A percentile compares a stretch with the other conserved stretches of the same genome.
These are phyloP conservation scores for Diadromus collaris DNA, from an alignment of 2,888 invertebrate genomes.

Conservation along the genomic window DNA sequence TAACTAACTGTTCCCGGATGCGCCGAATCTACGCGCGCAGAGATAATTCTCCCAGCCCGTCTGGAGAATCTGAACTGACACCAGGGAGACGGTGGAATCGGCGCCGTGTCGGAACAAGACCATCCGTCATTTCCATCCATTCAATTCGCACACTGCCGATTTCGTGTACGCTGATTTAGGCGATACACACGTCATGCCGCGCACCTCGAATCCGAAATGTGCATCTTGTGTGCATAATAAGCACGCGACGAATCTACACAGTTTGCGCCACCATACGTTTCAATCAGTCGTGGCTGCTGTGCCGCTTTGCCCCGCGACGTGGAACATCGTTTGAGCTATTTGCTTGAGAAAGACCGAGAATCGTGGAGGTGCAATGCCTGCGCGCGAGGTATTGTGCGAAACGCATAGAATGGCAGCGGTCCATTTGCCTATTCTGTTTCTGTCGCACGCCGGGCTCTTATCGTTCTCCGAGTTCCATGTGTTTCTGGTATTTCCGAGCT, in stretches of 20 bases:
- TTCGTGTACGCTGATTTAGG: too few relatives aligned
- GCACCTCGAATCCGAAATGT: not conserved
- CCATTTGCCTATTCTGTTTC: slow-evolving; percentile 37
- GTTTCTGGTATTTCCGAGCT: not conserved
- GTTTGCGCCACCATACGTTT: not conserved
- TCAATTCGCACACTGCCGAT: too few relatives aligned
- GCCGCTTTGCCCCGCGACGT: slow-evolving; percentile 13
- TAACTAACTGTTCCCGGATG: slow-evolving; percentile 16
- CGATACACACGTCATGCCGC: not conserved
- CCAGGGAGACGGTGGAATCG: not conserved
- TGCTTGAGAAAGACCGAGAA: slow-evolving; percentile 30
- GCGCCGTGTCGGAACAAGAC: slow-evolving; percentile 12
- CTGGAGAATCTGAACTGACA: not conserved
- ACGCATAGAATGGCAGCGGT: slow-evolving; percentile 12
- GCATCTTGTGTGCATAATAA: not conserved
- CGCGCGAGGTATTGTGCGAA: slow-evolving; percentile 14
- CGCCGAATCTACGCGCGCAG: slow-evolving; percentile 8
- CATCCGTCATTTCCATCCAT: slow-evolving; percentile 10
- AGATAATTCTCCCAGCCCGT: slow-evolving; percentile 6
- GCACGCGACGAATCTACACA: not conserved
- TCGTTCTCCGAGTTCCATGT: slow-evolving; percentile 1
- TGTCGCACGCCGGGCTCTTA: slow-evolving; percentile 14
- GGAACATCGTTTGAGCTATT: slow-evolving; percentile 37
- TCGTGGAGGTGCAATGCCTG: slow-evolving; percentile 23
- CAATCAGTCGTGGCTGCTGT: slow-evolving; percentile 10